Base-by-base conservation (phyloP, 2,888 invertebrate genomes). In the Chironomus tentans region DNA sequence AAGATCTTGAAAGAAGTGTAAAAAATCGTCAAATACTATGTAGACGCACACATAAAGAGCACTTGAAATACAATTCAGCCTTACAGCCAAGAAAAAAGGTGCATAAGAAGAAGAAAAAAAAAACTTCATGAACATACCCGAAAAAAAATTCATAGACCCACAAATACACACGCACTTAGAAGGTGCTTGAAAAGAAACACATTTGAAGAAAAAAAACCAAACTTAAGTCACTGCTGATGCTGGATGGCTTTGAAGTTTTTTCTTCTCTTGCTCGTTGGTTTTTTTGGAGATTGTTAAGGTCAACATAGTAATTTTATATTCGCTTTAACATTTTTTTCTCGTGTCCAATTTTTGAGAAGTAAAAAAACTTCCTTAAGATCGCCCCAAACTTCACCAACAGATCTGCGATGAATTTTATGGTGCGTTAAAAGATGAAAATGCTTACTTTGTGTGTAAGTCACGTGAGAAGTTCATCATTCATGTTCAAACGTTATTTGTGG, bases 201-300 rank as follows among this genome's bases (percentile, higher is more conserved):
- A 38, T 18, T 21, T 22, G 13, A 65, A 18, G n/a, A 62, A 15
- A 62, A 15, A 62, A 15, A 62, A 3, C 13, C 6, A 65, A 65
- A 65, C 7, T 18, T 22, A 65, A 65, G 15, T 15, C 13, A 18
- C 47, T 48, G 65, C 24, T 65, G 65, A 65, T 65, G 65, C 70
- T 74, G 65, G 74, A 28, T 74, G 68, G 68, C 74, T 74, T 74
- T 74, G 74, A 74, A 72, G 28, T 15, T 21, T 65, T 38, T 62
- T 38, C n/a, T 62, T 72, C 65, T 65, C 21, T 22, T 24, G 12
- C 12, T 13, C 24, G 12, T 62, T n/a, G n/a, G n/a, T n/a, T 47
- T 72, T 61, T 68, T 74, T 62, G 65, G 61, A 38, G 68, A 62
- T 38, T 74, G 65, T 74, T 74, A 74, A 74, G 74, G 74, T 74